phyloP scores from a whole-genome alignment of 2,797 vertebrate genomes.

The Acrocephalus scirpaceus region DNA sequence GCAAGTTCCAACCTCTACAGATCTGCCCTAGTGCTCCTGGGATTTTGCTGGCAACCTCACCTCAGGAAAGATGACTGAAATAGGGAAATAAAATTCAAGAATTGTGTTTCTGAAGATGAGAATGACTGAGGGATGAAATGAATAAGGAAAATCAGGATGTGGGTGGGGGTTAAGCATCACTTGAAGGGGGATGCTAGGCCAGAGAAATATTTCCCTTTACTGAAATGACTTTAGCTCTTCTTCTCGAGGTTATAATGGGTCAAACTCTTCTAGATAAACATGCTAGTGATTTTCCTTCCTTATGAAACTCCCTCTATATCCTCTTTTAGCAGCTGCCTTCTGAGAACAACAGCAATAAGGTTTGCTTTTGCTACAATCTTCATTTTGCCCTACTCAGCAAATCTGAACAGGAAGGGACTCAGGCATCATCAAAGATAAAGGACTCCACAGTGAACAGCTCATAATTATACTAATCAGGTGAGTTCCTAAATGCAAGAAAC shows the following conservation, averaged over 20 bases:
- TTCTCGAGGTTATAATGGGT: slow-evolving; percentile 49
- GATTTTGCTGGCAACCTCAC: background rate
- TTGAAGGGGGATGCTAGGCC: background rate
- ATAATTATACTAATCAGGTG: slow-evolving; percentile 32
- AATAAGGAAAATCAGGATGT: background rate
- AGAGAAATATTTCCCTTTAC: slow-evolving; percentile 32
- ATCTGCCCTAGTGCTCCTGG: background rate
- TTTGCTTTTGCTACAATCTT: background rate
- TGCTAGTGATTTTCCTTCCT: slow-evolving; percentile 57
- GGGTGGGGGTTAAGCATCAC: slow-evolving; percentile 10
- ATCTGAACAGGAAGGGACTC: slow-evolving; percentile 62
- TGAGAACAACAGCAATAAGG: slow-evolving; percentile 38
- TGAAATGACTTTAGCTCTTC: slow-evolving; percentile 16
- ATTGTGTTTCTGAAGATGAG: background rate
- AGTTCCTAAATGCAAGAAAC: slow-evolving; percentile 22
- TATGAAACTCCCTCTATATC: slow-evolving; percentile 65
- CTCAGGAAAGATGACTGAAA: background rate
- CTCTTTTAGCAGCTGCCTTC: slow-evolving; percentile 48
- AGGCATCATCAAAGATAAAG: slow-evolving; percentile 22
- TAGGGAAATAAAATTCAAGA: background rate
- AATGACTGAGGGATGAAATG: background rate
- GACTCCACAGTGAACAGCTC: slow-evolving; percentile 8
- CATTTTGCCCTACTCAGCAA: slow-evolving; percentile 65
- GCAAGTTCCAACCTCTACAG: background rate
- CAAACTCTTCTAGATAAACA: slow-evolving; percentile 41